Evolutionary conservation across 2,797 vertebrate species (phyloP).

Genomic region (Mergus octosetaceus): DNA sequence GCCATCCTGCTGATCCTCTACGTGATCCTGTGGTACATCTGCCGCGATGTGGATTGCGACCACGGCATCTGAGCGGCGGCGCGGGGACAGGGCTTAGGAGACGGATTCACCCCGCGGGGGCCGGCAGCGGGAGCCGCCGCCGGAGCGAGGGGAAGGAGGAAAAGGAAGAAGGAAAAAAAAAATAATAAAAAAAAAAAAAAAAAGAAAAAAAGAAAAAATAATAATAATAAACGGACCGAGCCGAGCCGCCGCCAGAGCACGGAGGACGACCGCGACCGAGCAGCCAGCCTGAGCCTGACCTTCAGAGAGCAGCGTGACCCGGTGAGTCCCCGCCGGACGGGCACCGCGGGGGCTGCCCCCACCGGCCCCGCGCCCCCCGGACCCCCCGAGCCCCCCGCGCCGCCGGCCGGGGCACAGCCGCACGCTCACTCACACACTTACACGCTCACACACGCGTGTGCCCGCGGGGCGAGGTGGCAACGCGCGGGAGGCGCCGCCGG

Average conservation of each 20-base stretch:
- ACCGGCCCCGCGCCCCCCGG: no score
- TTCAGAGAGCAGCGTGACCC: slow-evolving; percentile 81
- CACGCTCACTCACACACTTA: neutral
- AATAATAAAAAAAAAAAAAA: no score
- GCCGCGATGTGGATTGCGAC: slow-evolving; percentile 97
- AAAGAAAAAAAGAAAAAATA: no score
- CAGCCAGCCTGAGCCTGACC: slow-evolving; percentile 75
- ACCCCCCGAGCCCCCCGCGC: no score
- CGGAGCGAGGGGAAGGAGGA: neutral
- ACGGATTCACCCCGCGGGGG: slow-evolving; percentile 33
- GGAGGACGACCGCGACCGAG: slow-evolving; percentile 15
- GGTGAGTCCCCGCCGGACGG: slow-evolving; percentile 80
- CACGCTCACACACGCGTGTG: no score
- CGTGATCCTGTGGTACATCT: slow-evolving; percentile 99
- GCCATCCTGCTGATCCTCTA: slow-evolving; percentile 98
- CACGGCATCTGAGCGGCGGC: slow-evolving; percentile 89
- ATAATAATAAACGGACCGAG: neutral
- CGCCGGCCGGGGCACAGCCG: no score
- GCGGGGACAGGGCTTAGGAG: slow-evolving; percentile 60
- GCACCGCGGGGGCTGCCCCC: neutral
- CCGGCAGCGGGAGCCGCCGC: neutral
- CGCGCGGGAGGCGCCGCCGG: no score
- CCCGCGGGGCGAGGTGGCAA: neutral
- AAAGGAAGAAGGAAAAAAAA: neutral
- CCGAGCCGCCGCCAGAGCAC: neutral